Base-by-base conservation (phyloP, 2,888 invertebrate genomes). In the Serripes groenlandicus region DNA sequence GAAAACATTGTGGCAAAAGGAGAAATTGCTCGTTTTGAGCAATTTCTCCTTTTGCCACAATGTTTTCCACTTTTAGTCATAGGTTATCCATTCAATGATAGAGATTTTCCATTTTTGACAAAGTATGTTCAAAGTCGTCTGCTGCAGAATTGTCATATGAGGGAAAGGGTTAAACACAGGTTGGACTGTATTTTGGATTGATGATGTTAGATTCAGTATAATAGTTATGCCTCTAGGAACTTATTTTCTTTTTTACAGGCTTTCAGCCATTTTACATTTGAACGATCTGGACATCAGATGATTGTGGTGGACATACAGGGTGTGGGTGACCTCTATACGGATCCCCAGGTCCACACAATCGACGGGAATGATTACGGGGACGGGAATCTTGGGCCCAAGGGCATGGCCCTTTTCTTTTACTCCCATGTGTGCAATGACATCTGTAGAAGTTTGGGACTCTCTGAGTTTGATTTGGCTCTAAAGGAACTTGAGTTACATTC, bases 201-300 rank as follows among this genome's bases (percentile, higher is more conserved):
- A n/a, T n/a, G n/a, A n/a, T n/a, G n/a, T n/a, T n/a, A n/a, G n/a
- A n/a, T n/a, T n/a, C n/a, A n/a, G n/a, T n/a, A n/a, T n/a, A n/a
- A n/a, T n/a, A n/a, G n/a, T n/a, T n/a, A n/a, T n/a, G n/a, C n/a
- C n/a, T n/a, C n/a, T n/a, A n/a, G n/a, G n/a, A n/a, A n/a, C n/a
- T n/a, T n/a, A n/a, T 3, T 5, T 49, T 49, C 7, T 21, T 21
- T 21, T 49, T 5, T 1, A 58, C 91, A 95, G 94, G 96, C 96
- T 18, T 96, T 96, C 92, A 96, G 96, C 88, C 96, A 96, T 91
- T 96, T 96, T 91, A 96, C 96, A 1, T 96, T 96, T 94, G 96
- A 96, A 91, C 92, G 95, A 72, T 95, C 95, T n/a, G 96, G 95
- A 9, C 96, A 96, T 91, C 95, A 95, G 90, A 88, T 96, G 91